phyloP scores from a whole-genome alignment of 1,140 invertebrate species.

The Probaryconus sp. region DNA sequence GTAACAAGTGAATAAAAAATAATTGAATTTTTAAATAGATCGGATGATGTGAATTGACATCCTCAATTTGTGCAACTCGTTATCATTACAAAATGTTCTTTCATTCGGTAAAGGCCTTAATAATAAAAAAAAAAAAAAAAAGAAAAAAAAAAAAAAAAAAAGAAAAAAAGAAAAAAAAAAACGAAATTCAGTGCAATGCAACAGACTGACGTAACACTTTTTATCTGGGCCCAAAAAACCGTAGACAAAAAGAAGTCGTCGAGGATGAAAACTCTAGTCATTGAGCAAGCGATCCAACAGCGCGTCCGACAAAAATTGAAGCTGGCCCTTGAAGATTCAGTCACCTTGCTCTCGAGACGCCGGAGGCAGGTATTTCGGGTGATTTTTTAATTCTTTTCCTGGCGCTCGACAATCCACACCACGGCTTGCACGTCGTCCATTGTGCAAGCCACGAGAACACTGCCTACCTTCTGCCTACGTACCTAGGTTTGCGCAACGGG shows the following conservation, averaged over 20 bases:
- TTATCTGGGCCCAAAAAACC: no score
- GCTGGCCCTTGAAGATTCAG: conserved; percentile 13
- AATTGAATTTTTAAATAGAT: no score
- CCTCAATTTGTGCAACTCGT: no score
- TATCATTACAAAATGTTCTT: no score
- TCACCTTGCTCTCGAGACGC: conserved; percentile 9
- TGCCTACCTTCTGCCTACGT: conserved; percentile 51
- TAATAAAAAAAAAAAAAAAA: no score
- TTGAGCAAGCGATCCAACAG: conserved; percentile 1
- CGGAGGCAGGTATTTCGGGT: conserved; percentile 7
- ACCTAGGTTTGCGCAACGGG: conserved; percentile 48
- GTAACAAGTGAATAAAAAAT: no score
- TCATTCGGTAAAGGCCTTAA: no score
- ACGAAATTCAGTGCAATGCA: no score
- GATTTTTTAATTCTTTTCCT: conserved; percentile 23
- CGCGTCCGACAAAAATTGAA: conserved; percentile 11
- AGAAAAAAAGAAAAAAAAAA: no score
- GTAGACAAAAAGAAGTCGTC: conserved; percentile 30
- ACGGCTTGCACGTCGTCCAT: conserved; percentile 34
- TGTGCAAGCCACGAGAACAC: conserved; percentile 51
- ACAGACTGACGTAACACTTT: no score
- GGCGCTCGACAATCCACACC: conserved; percentile 19
- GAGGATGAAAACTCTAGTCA: conserved; percentile 10
- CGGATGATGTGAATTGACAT: no score
- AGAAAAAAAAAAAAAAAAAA: no score